Evolutionary conservation across 53 echinoderm and acorn worm genomes (phyloP), one percentile per base, ranked within the genome.

Genomic region (Stichopus horrens): DNA sequence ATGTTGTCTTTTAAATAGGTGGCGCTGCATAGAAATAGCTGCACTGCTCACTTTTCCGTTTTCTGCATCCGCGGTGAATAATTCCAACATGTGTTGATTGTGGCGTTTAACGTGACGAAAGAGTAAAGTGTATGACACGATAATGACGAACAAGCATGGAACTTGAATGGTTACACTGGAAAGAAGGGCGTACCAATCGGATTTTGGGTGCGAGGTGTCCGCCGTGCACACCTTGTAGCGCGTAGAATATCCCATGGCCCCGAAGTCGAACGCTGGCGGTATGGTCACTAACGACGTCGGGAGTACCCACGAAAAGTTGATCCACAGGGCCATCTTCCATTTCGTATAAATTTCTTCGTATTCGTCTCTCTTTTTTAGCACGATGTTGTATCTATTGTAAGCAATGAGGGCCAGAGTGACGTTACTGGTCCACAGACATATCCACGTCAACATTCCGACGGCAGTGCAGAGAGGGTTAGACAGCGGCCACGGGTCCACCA

Each of bases 401-500:
- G 93, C 93, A 5, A 93, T 88, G 19, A 90, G 88, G 4, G 93
- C 90, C 16, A 67, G 11, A 22, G 58, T 86, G 7, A 86, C 66
- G 53, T 67, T 86, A 18, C 86, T 86, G 20, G 86, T 71, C 71
- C 66, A 86, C 13, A 86, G n/a, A 66, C 66, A 86, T 14, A 86
- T 86, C 66, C 71, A 86, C 5, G 86, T 86, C 58, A 86, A 51
- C 66, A 86, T 71, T n/a, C 86, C 86, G 8, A 86, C 73, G 37
- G 86, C 86, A 13, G 86, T 53, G 53, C 86, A 86, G 19, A 86
- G 53, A 20, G 16, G 8, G 37, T 86, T 21, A 4, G 86, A 86
- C 52, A 92, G 68, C 7, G 92, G 92, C 92, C 92, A 92, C 2
- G 86, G 89, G 53, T 84, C 79, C 21, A 73, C 85, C 53, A 92